These are phyloP conservation scores for Piezodorus guildinii DNA, from an alignment of 1,140 invertebrate genomes.

Conservation along the genomic window DNA sequence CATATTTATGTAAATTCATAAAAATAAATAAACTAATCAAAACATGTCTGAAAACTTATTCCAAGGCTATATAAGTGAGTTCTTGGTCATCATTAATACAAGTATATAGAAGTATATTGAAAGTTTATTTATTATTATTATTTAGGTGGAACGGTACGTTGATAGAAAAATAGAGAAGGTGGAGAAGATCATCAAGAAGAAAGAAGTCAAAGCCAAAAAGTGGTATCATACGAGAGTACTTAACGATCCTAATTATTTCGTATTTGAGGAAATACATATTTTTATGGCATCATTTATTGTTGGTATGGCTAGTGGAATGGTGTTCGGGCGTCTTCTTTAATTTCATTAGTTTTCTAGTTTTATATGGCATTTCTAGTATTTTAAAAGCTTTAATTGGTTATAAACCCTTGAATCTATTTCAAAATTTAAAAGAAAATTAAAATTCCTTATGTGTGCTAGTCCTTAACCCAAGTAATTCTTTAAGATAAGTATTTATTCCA, in stretches of 20 bases:
- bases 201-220: slow-evolving; percentile 48
- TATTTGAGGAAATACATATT: slow-evolving; percentile 57
- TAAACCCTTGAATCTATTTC: no score
- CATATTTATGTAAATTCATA: no score
- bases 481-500: no score
- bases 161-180: slow-evolving; percentile 67
- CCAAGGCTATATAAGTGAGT: slow-evolving; percentile 8
- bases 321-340: slow-evolving; percentile 25
- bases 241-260: slow-evolving; percentile 44
- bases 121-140: slow-evolving; percentile 2
- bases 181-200: slow-evolving; percentile 53
- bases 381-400: no score
- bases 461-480: no score
- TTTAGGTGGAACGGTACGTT: slow-evolving; percentile 60
- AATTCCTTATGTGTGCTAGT: no score
- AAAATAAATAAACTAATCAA: background rate
- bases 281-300: slow-evolving; percentile 61
- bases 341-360: no score
- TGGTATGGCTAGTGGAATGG: slow-evolving; percentile 54
- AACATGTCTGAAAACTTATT: background rate
- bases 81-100: background rate
- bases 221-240: slow-evolving; percentile 54
- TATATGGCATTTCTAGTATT: no score
- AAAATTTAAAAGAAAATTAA: no score
- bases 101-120: background rate